Conservation (phyloP, 1,140 invertebrate genomes). For the Chlorops oryzae region DNA sequence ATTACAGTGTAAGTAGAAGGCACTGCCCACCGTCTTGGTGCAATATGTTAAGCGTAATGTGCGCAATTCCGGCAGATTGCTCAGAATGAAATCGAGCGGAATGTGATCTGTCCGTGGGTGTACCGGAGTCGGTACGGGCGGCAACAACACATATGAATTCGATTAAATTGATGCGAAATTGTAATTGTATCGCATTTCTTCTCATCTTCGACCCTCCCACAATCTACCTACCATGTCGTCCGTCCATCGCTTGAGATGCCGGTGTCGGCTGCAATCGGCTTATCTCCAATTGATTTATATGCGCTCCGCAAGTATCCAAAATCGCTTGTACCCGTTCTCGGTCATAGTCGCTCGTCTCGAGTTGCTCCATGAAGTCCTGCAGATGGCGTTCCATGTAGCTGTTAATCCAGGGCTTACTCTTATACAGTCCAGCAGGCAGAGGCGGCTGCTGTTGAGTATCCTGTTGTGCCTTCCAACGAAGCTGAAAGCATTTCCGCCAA, state of each 20-base stretch:
- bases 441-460: background rate
- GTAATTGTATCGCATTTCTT: too few species aligned
- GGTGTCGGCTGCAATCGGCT: slow-evolving; percentile 35
- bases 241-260: too few species aligned
- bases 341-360: slow-evolving; percentile 47
- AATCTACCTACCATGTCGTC: slow-evolving; percentile 32
- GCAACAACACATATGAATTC: background rate
- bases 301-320: slow-evolving; percentile 42
- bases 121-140: background rate
- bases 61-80: slow-evolving; percentile 44
- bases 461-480: slow-evolving; percentile 36
- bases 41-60: slow-evolving; percentile 41
- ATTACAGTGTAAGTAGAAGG: slow-evolving; percentile 44
- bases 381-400: slow-evolving; percentile 50
- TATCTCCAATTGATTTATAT: slow-evolving; percentile 45
- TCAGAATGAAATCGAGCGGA: slow-evolving; percentile 47
- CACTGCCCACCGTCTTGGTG: slow-evolving; percentile 40
- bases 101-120: slow-evolving; percentile 38
- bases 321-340: slow-evolving; percentile 39
- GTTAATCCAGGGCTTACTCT: slow-evolving; percentile 46
- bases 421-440: too few species aligned
- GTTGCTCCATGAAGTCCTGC: slow-evolving; percentile 47
- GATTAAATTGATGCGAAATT: too few species aligned
- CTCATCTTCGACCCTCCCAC: background rate
- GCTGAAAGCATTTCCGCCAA: slow-evolving; percentile 43